Base-by-base conservation (phyloP, 2,888 invertebrate genomes). In the Noctuana brunneofusca region DNA sequence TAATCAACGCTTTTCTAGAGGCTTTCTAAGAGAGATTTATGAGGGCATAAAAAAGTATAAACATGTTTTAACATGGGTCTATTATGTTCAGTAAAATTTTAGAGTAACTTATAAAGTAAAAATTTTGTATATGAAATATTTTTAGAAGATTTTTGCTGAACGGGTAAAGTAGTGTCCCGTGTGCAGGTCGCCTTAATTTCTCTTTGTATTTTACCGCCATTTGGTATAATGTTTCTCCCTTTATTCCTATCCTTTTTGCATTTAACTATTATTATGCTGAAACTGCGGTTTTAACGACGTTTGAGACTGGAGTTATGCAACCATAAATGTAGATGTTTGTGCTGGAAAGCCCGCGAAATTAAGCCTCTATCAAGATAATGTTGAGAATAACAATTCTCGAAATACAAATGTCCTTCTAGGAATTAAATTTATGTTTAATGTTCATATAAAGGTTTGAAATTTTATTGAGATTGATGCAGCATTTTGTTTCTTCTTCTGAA, bases 241-340 rank as follows among this genome's bases (percentile, higher is more conserved):
- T 60, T 60, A 60, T 54, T 60, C 18, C 54, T 48, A 54, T 60
- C 54, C 54, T 62, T 62, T 62, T 55, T 55, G 62, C 55, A 38
- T 62, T 62, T 55, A 62, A 62, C 54, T 49, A 55, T 62, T 55
- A 55, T 62, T 55, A 55, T 41, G 48, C 43, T 48, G 55, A 54
- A 60, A 60, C 54, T 48, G 48, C 54, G 54, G 60, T 48, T 60
- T 55, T 54, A 60, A 60, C 54, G 60, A 48, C 48, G 30, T 60
- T 54, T 60, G 54, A 35, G 60, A 60, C 32, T 48, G 48, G 54
- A 60, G 46, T 49, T 60, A 48, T 60, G 54, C 48, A 60, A 54
- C 54, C 48, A 60, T 54, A 54, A 60, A 54, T 54, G 53, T 60
- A 54, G 60, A 60, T 35, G 53, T 35, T 60, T 58, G 43, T 20